Conservation (phyloP, 1,140 invertebrate genomes). For the Brachionus plicatilis region DNA sequence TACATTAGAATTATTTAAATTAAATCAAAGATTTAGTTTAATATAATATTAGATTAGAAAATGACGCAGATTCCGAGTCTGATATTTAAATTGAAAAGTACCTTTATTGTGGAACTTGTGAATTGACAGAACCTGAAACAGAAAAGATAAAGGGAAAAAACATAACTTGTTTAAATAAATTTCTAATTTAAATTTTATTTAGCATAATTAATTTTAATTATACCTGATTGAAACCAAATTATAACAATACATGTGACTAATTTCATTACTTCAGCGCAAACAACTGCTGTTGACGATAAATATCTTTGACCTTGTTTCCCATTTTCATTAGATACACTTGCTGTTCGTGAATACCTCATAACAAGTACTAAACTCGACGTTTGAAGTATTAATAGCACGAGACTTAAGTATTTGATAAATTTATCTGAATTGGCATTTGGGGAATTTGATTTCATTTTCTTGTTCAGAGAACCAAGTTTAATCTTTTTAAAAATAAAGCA, state of each 20-base stretch:
- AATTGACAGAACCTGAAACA: too few relatives aligned
- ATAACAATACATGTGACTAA: conserved; percentile 54
- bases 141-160: too few relatives aligned
- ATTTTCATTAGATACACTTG: conserved; percentile 34
- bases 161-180: not conserved
- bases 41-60: too few relatives aligned
- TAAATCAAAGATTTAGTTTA: too few relatives aligned
- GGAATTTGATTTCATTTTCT: not conserved
- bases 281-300: conserved; percentile 58
- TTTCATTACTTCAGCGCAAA: conserved; percentile 58
- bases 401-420: conserved; percentile 41
- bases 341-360: conserved; percentile 56
- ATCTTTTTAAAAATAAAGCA: not conserved
- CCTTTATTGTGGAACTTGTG: too few relatives aligned
- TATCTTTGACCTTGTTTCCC: conserved; percentile 44
- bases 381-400: conserved; percentile 56
- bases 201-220: not conserved
- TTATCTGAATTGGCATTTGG: not conserved
- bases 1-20: too few relatives aligned
- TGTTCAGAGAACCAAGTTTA: not conserved
- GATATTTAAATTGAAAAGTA: too few relatives aligned
- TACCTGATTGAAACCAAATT: conserved; percentile 47
- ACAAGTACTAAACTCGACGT: conserved; percentile 58
- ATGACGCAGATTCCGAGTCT: too few relatives aligned
- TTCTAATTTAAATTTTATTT: not conserved